These are phyloP conservation scores for Butastur rufipennis DNA, from an alignment of 2,113 vertebrate genomes.

Conservation along the genomic window DNA sequence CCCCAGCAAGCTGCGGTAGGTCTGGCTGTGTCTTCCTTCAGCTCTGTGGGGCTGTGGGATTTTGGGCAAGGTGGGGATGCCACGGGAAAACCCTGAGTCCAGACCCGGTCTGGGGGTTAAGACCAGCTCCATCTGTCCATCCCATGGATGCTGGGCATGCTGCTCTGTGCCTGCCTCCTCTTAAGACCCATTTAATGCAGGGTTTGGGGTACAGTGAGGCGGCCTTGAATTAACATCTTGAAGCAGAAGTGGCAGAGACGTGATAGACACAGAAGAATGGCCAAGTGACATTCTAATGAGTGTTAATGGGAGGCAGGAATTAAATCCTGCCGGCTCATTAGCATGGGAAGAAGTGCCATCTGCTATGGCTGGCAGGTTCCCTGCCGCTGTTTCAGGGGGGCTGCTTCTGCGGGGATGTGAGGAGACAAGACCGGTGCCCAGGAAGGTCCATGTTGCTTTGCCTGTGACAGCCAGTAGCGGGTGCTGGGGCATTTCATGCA, in stretches of 20 bases:
- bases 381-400: neutral
- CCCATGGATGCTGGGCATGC: fast-evolving
- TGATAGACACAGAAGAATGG: neutral
- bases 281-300: constrained; percentile 28
- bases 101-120: neutral
- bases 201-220: neutral
- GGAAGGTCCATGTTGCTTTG: neutral
- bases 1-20: neutral
- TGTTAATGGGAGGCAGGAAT: constrained; percentile 21
- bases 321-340: constrained; percentile 23
- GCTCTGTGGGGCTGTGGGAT: neutral
- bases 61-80: neutral
- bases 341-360: constrained; percentile 41
- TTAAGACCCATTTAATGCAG: neutral
- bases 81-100: fast-evolving
- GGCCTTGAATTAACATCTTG: neutral
- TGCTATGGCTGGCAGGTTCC: constrained; percentile 14
- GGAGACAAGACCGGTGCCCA: neutral
- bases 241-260: neutral
- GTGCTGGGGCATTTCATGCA: fast-evolving
- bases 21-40: neutral
- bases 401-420: neutral
- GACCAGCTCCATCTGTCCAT: neutral
- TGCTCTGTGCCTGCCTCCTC: neutral
- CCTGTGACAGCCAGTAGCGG: neutral